Evolutionary conservation across 2,888 invertebrate genomes (phyloP).

Genomic region (Lepidochrysops patricia): DNA sequence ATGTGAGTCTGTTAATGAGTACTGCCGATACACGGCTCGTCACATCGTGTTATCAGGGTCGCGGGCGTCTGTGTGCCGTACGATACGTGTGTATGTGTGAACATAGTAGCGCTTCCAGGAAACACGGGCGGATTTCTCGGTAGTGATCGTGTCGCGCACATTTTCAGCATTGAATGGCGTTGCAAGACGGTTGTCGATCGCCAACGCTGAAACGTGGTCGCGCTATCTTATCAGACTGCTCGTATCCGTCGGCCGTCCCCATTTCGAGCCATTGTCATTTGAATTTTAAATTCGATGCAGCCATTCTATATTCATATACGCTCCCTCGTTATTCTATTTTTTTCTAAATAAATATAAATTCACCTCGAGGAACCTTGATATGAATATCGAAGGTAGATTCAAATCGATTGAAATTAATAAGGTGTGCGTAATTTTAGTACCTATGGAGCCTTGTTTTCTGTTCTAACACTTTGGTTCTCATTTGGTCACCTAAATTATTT

Average conservation of each 20-base stretch:
- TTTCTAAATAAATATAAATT: too few species aligned
- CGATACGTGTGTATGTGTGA: constrained; percentile 47
- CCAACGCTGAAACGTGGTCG: constrained; percentile 26
- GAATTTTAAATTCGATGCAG: not conserved
- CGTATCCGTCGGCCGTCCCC: constrained; percentile 17
- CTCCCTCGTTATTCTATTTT: too few species aligned
- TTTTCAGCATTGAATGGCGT: constrained; percentile 65
- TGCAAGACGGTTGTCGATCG: constrained; percentile 31
- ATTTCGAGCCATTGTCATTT: constrained; percentile 16
- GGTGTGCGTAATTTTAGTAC: too few species aligned
- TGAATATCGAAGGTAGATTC: too few species aligned
- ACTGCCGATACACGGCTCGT: constrained; percentile 65
- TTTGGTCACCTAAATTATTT: not conserved
- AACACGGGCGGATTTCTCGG: constrained; percentile 67
- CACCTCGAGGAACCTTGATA: too few species aligned
- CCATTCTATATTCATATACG: not conserved
- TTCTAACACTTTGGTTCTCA: not conserved
- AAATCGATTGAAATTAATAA: too few species aligned
- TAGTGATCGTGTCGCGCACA: constrained; percentile 62
- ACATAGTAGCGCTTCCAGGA: constrained; percentile 69
- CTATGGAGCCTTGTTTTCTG: not conserved
- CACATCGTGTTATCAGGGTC: constrained; percentile 65
- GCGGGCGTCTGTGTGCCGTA: constrained; percentile 49
- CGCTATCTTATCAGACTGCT: constrained; percentile 17
- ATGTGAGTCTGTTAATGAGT: constrained; percentile 57